These are phyloP conservation scores for Aspidapion aeneum DNA, from an alignment of 2,888 invertebrate species.

Conservation along the genomic window DNA sequence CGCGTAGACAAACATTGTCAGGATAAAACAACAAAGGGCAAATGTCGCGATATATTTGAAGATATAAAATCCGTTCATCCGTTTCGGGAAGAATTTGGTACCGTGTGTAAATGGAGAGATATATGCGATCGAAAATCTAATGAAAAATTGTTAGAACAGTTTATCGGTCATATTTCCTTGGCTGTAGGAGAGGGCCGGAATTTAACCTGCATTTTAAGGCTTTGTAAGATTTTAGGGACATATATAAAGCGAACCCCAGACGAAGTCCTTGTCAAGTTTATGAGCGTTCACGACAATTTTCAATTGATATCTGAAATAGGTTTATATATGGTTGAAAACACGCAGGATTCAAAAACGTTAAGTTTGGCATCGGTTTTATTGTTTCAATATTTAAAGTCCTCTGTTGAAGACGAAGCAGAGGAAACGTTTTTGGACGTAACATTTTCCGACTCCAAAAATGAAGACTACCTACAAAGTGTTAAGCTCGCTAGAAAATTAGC, in stretches of 20 bases:
- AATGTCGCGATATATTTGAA: not conserved
- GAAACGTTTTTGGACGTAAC: slow-evolving; percentile 17
- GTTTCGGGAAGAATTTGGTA: not conserved
- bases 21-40: not conserved
- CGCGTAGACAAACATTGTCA: not conserved
- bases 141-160: not conserved
- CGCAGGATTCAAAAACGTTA: slow-evolving; percentile 7
- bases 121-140: not conserved
- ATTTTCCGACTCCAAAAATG: slow-evolving; percentile 2
- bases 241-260: slow-evolving; percentile 1
- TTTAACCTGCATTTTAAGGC: not conserved
- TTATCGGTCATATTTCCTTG: not conserved
- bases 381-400: slow-evolving; percentile 11
- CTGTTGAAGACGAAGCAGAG: slow-evolving; percentile 5
- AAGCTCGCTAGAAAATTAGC: slow-evolving; percentile 16
- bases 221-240: not conserved
- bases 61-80: not conserved
- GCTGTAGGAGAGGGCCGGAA: not conserved
- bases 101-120: not conserved
- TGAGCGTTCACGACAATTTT: slow-evolving; percentile 7
- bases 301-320: slow-evolving; percentile 11
- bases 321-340: slow-evolving; percentile 9
- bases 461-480: slow-evolving; percentile 12
- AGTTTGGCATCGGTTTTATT: slow-evolving; percentile 11
- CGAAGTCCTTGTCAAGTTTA: slow-evolving; percentile 9